phyloP scores from a whole-genome alignment of 2,888 invertebrate genomes.

The Anthoptus insignis region DNA sequence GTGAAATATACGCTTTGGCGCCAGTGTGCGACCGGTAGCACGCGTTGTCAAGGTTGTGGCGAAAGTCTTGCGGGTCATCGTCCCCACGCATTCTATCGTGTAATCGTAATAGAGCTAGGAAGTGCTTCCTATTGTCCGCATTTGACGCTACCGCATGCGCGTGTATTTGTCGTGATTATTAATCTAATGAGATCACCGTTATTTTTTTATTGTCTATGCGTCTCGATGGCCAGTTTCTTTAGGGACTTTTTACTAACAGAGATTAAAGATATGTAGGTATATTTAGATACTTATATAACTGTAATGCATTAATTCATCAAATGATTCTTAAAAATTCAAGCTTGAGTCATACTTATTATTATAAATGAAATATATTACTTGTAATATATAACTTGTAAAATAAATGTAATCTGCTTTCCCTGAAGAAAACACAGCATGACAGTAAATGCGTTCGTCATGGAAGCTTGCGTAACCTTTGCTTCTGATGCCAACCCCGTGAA shows the following conservation, averaged over 20 bases:
- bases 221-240: too few relatives aligned
- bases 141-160: constrained; percentile 24
- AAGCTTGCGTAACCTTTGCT: constrained; percentile 13
- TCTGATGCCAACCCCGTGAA: constrained; percentile 37
- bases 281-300: too few relatives aligned
- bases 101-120: constrained; percentile 43
- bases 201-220: too few relatives aligned
- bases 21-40: constrained; percentile 46
- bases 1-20: constrained; percentile 50
- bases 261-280: too few relatives aligned
- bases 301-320: too few relatives aligned
- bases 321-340: too few relatives aligned
- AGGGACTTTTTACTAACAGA: too few relatives aligned
- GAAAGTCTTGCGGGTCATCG: constrained; percentile 78
- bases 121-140: constrained; percentile 29
- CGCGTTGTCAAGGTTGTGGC: constrained; percentile 73
- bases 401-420: not conserved
- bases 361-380: not conserved
- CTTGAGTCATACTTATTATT: too few relatives aligned
- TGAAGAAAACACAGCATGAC: not conserved
- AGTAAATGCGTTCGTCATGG: constrained; percentile 15
- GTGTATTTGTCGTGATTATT: constrained; percentile 1
- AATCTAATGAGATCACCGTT: not conserved
- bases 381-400: not conserved
- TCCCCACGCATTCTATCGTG: constrained; percentile 60